Conservation (phyloP, 1,140 invertebrate genomes). For the Pseudachorutes palmiensis region DNA sequence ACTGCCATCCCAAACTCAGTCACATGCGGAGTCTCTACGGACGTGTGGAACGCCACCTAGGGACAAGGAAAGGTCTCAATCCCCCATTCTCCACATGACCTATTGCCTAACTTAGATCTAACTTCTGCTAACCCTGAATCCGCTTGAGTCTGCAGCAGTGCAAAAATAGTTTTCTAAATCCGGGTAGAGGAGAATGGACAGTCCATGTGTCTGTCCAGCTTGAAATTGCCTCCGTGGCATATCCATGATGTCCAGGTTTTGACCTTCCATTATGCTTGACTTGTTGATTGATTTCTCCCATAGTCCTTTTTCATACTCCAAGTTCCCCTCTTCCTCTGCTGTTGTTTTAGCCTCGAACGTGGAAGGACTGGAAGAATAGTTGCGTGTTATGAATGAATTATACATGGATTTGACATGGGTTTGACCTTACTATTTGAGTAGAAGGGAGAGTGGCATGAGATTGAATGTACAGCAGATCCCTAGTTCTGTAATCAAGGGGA, state of each 20-base stretch:
- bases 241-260: too few relatives aligned
- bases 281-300: not conserved
- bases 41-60: not conserved
- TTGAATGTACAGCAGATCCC: slow-evolving; percentile 10
- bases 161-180: slow-evolving; percentile 28
- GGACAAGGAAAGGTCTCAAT: not conserved
- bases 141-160: slow-evolving; percentile 22
- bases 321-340: slow-evolving; percentile 15
- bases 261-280: too few relatives aligned
- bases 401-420: not conserved
- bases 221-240: slow-evolving; percentile 16
- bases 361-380: not conserved
- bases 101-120: too few relatives aligned
- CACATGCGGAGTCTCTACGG: not conserved
- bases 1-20: not conserved
- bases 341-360: slow-evolving; percentile 3
- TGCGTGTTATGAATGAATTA: not conserved
- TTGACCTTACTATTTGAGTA: slow-evolving; percentile 5
- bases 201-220: slow-evolving; percentile 20
- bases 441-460: not conserved
- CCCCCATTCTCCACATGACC: too few relatives aligned
- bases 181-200: slow-evolving; percentile 20
- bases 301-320: slow-evolving; percentile 7
- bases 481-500: not conserved
- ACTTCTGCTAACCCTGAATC: slow-evolving; percentile 14